phyloP scores from a whole-genome alignment of 2,888 invertebrate species.

The Harpalus rubripes region DNA sequence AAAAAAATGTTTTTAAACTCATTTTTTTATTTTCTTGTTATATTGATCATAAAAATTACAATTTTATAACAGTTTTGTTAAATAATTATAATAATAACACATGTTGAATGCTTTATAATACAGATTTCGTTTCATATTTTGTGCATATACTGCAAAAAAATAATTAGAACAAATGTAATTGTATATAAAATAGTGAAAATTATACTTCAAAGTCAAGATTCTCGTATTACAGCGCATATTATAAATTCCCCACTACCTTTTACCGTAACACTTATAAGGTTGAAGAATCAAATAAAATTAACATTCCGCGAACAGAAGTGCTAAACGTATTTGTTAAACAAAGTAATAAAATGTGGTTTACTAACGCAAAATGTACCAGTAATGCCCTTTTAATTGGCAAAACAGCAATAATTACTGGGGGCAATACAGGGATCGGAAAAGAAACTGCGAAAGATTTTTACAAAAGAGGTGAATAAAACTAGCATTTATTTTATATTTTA shows the following conservation, averaged over 20 bases:
- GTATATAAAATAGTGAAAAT: not conserved
- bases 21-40: no score
- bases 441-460: slow-evolving; percentile 73
- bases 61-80: no score
- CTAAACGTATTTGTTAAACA: not conserved
- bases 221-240: slow-evolving; percentile 26
- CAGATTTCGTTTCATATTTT: no score
- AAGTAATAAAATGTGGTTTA: slow-evolving; percentile 56
- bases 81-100: no score
- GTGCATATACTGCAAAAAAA: not conserved
- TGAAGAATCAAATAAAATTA: slow-evolving; percentile 28
- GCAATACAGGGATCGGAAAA: slow-evolving; percentile 76
- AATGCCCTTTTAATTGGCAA: slow-evolving; percentile 53
- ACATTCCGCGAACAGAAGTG: not conserved
- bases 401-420: slow-evolving; percentile 75
- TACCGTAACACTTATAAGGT: slow-evolving; percentile 33
- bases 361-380: slow-evolving; percentile 55
- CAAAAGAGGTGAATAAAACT: slow-evolving; percentile 71
- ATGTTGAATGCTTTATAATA: no score
- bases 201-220: slow-evolving; percentile 16
- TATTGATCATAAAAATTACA: no score
- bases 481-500: not conserved
- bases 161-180: slow-evolving; percentile 2
- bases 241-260: slow-evolving; percentile 31
- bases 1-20: no score